These are phyloP conservation scores for Phaethornis superciliosus DNA, from an alignment of 2,113 vertebrate species.

Conservation along the genomic window DNA sequence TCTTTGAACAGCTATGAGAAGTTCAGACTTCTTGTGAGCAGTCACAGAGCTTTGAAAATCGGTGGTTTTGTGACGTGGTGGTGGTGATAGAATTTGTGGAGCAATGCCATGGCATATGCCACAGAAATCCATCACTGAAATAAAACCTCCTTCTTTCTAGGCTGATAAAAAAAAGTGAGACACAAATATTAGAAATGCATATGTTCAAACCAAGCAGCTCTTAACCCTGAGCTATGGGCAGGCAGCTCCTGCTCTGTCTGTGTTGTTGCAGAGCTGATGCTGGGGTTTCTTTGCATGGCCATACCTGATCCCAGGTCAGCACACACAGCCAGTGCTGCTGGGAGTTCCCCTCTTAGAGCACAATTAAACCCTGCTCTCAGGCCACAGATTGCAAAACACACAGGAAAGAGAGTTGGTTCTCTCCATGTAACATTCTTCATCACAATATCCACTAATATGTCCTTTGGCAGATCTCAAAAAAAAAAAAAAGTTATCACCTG, in stretches of 20 bases:
- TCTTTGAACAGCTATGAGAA: constrained; percentile 15
- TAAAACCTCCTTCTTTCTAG: neutral
- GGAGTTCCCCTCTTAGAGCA: neutral
- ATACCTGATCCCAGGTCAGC: neutral
- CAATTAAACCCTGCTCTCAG: neutral
- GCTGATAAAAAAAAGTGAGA: neutral
- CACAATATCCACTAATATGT: neutral
- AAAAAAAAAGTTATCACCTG: neutral
- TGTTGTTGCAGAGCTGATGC: neutral
- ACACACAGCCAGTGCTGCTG: neutral
- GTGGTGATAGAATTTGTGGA: constrained; percentile 38
- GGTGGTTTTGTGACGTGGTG: constrained; percentile 2
- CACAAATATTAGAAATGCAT: neutral
- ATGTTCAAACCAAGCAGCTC: neutral
- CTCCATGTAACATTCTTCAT: neutral
- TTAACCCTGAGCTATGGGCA: neutral
- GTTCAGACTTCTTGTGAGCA: constrained; percentile 15
- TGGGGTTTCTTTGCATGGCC: too few relatives aligned
- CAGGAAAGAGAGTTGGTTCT: neutral
- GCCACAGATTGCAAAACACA: neutral
- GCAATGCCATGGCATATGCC: constrained; percentile 22
- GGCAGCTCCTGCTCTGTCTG: neutral
- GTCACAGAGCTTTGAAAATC: neutral
- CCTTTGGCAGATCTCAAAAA: neutral
- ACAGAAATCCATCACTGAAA: constrained; percentile 16